Base-by-base conservation (phyloP, 1,140 invertebrate species). In the Lerema accius region DNA sequence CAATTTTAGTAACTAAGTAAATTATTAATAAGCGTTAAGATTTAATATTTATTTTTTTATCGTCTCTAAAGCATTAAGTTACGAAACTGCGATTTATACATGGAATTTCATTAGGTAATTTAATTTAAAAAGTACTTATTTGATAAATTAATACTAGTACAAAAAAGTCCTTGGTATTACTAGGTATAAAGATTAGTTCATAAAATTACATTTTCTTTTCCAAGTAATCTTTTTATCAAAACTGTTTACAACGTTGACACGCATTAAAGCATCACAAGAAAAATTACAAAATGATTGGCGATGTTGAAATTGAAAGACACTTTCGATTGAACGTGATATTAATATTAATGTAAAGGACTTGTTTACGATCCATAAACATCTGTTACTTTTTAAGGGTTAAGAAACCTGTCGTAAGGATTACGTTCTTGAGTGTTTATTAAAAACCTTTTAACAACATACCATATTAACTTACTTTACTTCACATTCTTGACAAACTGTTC, bases 231-330 rank as follows among this genome's bases (percentile, higher is more conserved):
- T 32, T 32, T 32, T 32, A 32, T 32, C 9, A 32, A 32, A 7
- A 7, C 4, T 32, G 28, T 32, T 9, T 7, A 32, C 28, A 32
- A 32, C 28, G 7, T 32, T 32, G 9, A 32, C 28, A 19, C 11
- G 5, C 23, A 48, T 48, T 9, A 48, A 14, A 48, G n/a, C 23
- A 48, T 26, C 19, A 48, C 45, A 48, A 48, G 45, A 26, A 48
- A 26, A 48, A 28, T 48, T 48, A 48, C 45, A 48, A 48, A 26
- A 48, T 26, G 19, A 26, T 48, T 48, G 45, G 45, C 19, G 45
- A 28, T 48, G 45, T 28, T 26, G 45, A 48, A 48, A 48, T 48
- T 48, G 19, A 48, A 48, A 28, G 3, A 28, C 45, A 28, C 45
- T 48, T 48, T 17, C 23, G 45, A 48, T 48, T 28, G 16, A 48